Evolutionary conservation across 2,113 vertebrate genomes (phyloP).

Genomic region (Grallaria varia): DNA sequence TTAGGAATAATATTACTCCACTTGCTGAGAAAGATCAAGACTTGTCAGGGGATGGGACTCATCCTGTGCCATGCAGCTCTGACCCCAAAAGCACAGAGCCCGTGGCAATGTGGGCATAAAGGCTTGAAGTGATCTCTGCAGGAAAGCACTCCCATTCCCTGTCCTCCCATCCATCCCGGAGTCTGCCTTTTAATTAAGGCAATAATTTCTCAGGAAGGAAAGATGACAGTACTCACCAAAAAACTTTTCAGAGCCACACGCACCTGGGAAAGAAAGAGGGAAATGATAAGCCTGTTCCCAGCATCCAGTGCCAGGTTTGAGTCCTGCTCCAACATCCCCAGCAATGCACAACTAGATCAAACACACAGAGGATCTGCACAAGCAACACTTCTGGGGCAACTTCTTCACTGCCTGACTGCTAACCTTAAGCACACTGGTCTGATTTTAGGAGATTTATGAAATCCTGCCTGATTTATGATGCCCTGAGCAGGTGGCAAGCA

Average conservation of each 20-base stretch:
- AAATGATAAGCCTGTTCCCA: neutral
- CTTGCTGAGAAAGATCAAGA: neutral
- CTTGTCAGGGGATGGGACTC: neutral
- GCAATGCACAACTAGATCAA: neutral
- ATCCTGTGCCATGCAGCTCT: neutral
- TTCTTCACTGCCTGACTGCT: neutral
- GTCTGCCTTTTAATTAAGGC: neutral
- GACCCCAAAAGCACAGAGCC: neutral
- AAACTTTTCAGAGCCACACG: neutral
- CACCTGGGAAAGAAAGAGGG: constrained; percentile 19
- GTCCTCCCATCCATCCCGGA: neutral
- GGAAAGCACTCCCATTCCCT: neutral
- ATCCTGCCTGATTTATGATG: neutral
- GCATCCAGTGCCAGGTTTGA: neutral
- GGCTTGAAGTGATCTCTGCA: neutral
- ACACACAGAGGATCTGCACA: neutral
- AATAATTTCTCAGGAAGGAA: neutral
- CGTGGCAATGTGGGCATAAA: neutral
- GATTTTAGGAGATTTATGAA: neutral
- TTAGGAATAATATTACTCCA: neutral
- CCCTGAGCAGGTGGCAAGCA: neutral
- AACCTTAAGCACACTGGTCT: neutral
- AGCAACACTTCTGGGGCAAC: neutral
- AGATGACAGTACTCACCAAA: constrained; percentile 51
- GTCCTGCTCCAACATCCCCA: neutral